These are phyloP conservation scores for Tenrec ecaudatus DNA, from an alignment of 2,113 vertebrate species.

Conservation along the genomic window DNA sequence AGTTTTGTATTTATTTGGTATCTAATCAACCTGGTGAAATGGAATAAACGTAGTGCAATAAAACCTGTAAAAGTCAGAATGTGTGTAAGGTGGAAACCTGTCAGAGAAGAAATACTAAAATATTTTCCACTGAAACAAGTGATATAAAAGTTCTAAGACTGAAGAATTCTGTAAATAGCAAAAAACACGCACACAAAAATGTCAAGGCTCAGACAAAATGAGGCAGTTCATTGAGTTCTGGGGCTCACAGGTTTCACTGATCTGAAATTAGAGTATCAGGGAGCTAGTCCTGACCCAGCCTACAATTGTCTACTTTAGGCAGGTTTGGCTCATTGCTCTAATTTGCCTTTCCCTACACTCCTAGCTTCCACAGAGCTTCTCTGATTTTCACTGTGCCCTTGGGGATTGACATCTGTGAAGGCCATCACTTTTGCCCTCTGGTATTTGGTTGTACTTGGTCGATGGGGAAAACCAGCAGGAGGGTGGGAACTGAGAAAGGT, in stretches of 20 bases:
- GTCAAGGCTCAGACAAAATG: neutral
- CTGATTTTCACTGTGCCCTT: neutral
- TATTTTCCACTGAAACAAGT: too few relatives aligned
- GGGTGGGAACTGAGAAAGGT: neutral
- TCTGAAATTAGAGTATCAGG: slow-evolving; percentile 3
- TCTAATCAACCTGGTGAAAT: neutral
- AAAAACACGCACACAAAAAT: neutral
- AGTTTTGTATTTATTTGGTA: neutral
- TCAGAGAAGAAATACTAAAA: too few relatives aligned
- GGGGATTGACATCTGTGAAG: neutral
- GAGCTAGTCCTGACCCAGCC: neutral
- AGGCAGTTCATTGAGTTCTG: neutral
- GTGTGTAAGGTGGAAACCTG: too few relatives aligned
- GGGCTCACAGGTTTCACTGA: neutral
- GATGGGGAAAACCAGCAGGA: neutral
- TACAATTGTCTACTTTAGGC: neutral
- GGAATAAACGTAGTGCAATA: neutral
- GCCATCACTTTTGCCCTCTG: neutral
- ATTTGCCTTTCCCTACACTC: neutral
- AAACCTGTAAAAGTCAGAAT: neutral
- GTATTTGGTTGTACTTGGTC: slow-evolving; percentile 40
- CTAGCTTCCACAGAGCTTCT: neutral
- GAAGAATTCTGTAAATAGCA: neutral
- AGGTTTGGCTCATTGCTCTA: neutral
- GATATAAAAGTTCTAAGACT: too few relatives aligned